Evolutionary conservation across 2,888 invertebrate genomes (phyloP), one percentile per base, ranked within the genome.

Genomic region (Drosophila mulleri): DNA sequence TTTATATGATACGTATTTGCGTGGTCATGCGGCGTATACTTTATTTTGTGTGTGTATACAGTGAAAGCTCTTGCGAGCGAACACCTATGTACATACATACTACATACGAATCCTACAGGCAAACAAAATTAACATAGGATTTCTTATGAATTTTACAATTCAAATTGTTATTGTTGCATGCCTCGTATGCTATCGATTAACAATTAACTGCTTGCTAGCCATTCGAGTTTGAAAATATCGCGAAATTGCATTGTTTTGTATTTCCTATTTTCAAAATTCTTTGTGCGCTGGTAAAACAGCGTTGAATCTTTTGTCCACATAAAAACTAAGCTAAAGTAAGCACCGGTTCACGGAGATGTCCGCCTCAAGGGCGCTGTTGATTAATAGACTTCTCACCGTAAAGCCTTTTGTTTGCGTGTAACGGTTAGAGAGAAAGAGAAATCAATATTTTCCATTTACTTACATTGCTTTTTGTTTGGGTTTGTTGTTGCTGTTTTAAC

Each of bases 391-490:
- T 39, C 39, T 39, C 45, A 58, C 45, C 26, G 37, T 47, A 63
- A 39, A 63, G 72, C 41, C 37, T 37, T 60, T 65, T 67, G 69
- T 62, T 78, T 68, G 64, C 32, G 59, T 47, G 47, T 53, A 53
- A 61, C 54, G 35, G 14, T 20, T 32, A 48, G 64, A 54, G 62
- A 52, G 47, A 57, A 63, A 58, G 66, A 65, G 67, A 87, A 89
- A 84, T 89, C 84, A 72, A 84, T 84, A 84, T 84, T 67, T 66
- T 75, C 60, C 75, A 67, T 68, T 70, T 70, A 84, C 84, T 85
- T 77, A 89, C 84, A 85, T 89, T 82, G 62, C 74, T 84, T 78
- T 75, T 41, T 72, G 37, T 75, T 67, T 75, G 67, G 67, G 23
- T 57, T 52, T 67, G 35, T 35, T 67, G 37, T 48, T 68, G 47